Evolutionary conservation across 2,888 invertebrate species (phyloP), one percentile per base, ranked within the genome.

Genomic region (Tetramorium bicarinatum): DNA sequence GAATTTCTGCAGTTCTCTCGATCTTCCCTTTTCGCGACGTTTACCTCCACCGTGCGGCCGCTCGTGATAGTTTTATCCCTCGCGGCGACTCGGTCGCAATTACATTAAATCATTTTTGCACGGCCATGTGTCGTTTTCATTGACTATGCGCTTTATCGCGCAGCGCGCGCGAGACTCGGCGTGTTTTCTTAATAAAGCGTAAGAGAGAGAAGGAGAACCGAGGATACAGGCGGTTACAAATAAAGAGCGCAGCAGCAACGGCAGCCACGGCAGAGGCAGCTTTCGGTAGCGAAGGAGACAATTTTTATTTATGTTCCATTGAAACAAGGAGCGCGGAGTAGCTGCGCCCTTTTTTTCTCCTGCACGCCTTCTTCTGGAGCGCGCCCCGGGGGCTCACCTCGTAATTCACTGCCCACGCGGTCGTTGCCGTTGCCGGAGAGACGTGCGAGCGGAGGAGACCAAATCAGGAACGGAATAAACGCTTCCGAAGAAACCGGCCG

Each of bases 271-370:
- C n/a, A 84, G 25, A 71, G 25, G 72, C 61, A 82, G 84, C 69
- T 89, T 87, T 87, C 91, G 89, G 92, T 92, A 92, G 92, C 91
- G 87, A 86, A 87, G 82, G 87, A 89, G 91, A 92, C 91, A 91
- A 92, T 92, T 92, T 91, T 92, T 91, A 90, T 93, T 93, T 91
- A 92, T 92, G 92, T 91, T 90, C 91, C 87, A 91, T 91, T 91
- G 92, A 92, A 92, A 91, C 91, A 89, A 90, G 92, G 89, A 90
- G 89, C 90, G 89, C 54, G 83, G 66, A 67, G 83, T 76, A 64
- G 56, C 79, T 25, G 56, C 59, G 34, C 79, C 52, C 47, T 38
- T 69, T 64, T 77, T 61, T 74, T 81, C 75, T 75, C 41, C 15
- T n/a, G 52, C 62, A 29, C 44, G 29, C 81, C 76, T 82, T 64